A percentile compares a stretch with the other conserved stretches of the same genome.
These are phyloP conservation scores for Dione juno DNA, from an alignment of 2,888 invertebrate species.

Conservation along the genomic window DNA sequence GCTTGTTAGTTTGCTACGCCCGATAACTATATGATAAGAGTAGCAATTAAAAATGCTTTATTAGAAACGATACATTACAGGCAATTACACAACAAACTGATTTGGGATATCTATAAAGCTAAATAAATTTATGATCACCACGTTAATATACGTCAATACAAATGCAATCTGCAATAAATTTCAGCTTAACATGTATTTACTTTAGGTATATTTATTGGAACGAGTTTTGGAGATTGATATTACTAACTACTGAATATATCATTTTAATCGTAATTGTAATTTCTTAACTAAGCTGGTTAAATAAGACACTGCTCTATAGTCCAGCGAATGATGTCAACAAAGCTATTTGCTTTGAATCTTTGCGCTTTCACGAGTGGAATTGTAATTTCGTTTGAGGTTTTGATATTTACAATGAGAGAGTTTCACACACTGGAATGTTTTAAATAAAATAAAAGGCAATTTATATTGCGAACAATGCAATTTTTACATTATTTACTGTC, in stretches of 20 bases:
- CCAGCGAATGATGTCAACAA: constrained; percentile 23
- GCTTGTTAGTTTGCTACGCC: constrained; percentile 33
- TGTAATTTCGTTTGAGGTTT: constrained; percentile 17
- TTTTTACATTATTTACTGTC: no score
- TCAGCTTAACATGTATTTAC: background rate
- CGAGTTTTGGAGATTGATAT: no score
- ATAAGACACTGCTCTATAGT: constrained; percentile 2
- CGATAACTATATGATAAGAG: constrained; percentile 36
- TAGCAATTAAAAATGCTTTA: constrained; percentile 39
- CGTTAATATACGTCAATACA: background rate
- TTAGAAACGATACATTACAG: constrained; percentile 32
- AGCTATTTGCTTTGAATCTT: constrained; percentile 34
- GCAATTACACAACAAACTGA: constrained; percentile 12
- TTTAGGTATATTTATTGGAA: background rate
- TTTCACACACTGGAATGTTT: background rate
- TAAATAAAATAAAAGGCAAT: no score
- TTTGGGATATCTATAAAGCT: background rate
- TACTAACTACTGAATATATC: no score
- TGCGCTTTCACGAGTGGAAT: constrained; percentile 29
- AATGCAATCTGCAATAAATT: background rate
- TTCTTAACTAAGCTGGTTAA: background rate
- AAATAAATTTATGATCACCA: background rate
- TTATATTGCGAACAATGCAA: no score
- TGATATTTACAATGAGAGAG: background rate
- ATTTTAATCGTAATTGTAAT: background rate